A percentile compares a stretch with the other conserved stretches of the same genome.
phyloP scores from a whole-genome alignment of 2,797 vertebrate species.

The Manis pentadactyla region DNA sequence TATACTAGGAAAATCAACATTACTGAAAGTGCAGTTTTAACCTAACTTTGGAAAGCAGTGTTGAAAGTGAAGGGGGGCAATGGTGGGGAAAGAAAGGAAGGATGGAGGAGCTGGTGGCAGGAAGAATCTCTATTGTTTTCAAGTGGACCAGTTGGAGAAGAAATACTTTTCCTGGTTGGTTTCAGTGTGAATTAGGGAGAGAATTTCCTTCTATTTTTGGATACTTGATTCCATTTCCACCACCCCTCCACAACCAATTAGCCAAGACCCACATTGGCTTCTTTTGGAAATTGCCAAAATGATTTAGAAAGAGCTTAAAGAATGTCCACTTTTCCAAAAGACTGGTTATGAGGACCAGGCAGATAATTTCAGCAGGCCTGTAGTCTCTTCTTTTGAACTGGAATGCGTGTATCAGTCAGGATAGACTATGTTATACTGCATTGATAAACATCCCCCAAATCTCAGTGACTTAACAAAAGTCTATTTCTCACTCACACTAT shows the following conservation, averaged over 20 bases:
- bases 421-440: not conserved
- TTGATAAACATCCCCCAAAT: not conserved
- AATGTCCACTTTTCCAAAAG: not conserved
- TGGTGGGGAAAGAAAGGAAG: no score
- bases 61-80: not conserved
- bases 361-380: not conserved
- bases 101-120: rapidly evolving
- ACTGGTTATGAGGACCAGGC: not conserved
- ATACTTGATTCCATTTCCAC: conserved; percentile 47
- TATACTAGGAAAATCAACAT: not conserved
- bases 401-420: not conserved
- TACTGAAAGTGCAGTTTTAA: not conserved
- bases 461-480: not conserved
- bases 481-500: not conserved
- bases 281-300: not conserved
- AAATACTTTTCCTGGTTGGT: not conserved
- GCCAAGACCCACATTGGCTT: not conserved
- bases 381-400: not conserved
- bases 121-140: not conserved
- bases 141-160: not conserved
- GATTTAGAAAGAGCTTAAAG: not conserved
- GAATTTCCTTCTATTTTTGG: conserved; percentile 49
- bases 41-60: not conserved
- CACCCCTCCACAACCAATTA: not conserved
- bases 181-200: not conserved